Conservation (phyloP, 2,888 invertebrate genomes). For the Tipula confusa region DNA sequence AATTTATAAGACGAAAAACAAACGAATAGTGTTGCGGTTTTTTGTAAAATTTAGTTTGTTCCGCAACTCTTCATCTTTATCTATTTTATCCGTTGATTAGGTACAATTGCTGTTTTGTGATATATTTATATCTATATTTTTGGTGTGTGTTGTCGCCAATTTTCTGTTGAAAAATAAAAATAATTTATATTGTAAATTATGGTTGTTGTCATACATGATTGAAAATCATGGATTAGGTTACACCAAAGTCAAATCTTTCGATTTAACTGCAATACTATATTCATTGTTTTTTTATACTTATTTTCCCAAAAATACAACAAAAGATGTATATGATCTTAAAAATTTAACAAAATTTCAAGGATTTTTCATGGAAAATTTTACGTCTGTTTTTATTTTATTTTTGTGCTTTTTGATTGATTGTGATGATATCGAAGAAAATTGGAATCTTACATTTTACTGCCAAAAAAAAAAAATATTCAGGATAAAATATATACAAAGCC, state of each 20-base stretch:
- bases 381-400: neutral
- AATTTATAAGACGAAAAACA: neutral
- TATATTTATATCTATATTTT: neutral
- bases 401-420: neutral
- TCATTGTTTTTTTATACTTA: neutral
- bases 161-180: neutral
- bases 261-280: neutral
- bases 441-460: neutral
- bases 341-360: neutral
- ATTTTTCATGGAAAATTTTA: neutral
- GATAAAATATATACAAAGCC: neutral
- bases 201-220: neutral
- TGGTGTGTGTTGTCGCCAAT: neutral
- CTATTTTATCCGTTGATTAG: neutral
- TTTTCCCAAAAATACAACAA: neutral
- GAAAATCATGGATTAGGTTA: neutral
- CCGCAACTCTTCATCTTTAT: neutral
- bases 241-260: neutral
- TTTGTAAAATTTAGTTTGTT: neutral
- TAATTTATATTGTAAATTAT: neutral
- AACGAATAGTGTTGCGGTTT: neutral
- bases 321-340: neutral
- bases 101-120: neutral
- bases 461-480: neutral
- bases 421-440: constrained; percentile 12